These are phyloP conservation scores for Neotoxoptera formosana DNA, from an alignment of 1,140 invertebrate species.

Conservation along the genomic window DNA sequence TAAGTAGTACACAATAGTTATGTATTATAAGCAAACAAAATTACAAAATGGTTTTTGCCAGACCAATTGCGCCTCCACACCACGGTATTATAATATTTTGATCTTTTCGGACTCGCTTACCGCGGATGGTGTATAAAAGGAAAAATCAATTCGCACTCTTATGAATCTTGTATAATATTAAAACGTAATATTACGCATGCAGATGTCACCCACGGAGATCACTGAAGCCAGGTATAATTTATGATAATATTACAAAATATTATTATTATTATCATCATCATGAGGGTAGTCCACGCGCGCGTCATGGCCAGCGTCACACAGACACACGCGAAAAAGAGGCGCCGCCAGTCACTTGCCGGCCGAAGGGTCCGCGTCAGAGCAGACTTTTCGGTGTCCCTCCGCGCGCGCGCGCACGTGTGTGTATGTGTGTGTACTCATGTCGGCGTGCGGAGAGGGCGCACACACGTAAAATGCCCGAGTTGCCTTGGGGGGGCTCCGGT, in stretches of 20 bases:
- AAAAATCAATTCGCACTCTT: too few species aligned
- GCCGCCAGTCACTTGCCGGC: background rate
- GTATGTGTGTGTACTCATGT: background rate
- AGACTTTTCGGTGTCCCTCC: slow-evolving; percentile 19
- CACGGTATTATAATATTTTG: too few species aligned
- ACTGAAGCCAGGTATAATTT: background rate
- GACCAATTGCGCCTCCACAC: too few species aligned
- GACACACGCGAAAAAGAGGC: background rate
- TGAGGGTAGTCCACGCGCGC: background rate
- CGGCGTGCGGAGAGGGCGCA: background rate
- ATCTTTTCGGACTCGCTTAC: too few species aligned
- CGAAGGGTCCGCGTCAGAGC: background rate
- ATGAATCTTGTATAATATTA: background rate
- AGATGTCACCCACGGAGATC: too few species aligned
- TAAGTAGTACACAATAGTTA: background rate
- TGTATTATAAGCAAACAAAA: background rate
- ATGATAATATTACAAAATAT: background rate
- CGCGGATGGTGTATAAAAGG: too few species aligned
- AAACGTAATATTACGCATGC: background rate
- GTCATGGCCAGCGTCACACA: background rate
- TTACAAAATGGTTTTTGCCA: background rate
- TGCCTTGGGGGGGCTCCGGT: background rate
- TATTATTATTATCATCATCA: slow-evolving; percentile 3
- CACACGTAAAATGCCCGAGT: slow-evolving; percentile 12
- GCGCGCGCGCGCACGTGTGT: background rate